A percentile compares a stretch with the other conserved stretches of the same genome.
phyloP scores from a whole-genome alignment of 2,797 vertebrate species.

The Rhadinocentrus ornatus region DNA sequence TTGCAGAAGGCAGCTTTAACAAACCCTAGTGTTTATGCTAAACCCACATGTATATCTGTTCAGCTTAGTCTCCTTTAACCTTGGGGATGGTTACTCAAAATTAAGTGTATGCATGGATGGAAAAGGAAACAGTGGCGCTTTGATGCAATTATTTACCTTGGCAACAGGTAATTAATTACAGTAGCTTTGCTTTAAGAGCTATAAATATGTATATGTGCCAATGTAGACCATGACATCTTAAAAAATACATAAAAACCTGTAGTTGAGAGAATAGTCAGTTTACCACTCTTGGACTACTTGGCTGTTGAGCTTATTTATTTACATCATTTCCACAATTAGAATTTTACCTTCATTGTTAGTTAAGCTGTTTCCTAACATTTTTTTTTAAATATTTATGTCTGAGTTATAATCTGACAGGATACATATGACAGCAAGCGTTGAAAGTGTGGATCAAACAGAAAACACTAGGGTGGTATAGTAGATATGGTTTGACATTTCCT shows the following conservation, averaged over 20 bases:
- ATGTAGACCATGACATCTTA: neutral
- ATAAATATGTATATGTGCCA: neutral
- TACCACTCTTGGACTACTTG: neutral
- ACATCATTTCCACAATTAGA: neutral
- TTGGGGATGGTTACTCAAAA: neutral
- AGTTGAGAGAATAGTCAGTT: neutral
- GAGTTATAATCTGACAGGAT: neutral
- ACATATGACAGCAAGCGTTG: neutral
- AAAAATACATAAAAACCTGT: too few species aligned
- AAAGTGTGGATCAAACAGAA: neutral
- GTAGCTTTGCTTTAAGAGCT: neutral
- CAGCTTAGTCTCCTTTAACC: neutral
- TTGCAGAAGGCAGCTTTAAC: neutral
- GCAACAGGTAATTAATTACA: neutral
- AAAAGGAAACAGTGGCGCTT: neutral
- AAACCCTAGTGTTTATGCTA: neutral
- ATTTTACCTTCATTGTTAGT: neutral
- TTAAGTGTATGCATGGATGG: neutral
- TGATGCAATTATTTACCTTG: neutral
- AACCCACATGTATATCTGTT: neutral
- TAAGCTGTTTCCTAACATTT: neutral
- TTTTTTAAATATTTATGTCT: too few species aligned
- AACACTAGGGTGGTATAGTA: neutral
- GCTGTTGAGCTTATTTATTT: neutral
- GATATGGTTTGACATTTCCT: neutral